phyloP scores from a whole-genome alignment of 2,797 vertebrate species.

The Acipenser ruthenus region DNA sequence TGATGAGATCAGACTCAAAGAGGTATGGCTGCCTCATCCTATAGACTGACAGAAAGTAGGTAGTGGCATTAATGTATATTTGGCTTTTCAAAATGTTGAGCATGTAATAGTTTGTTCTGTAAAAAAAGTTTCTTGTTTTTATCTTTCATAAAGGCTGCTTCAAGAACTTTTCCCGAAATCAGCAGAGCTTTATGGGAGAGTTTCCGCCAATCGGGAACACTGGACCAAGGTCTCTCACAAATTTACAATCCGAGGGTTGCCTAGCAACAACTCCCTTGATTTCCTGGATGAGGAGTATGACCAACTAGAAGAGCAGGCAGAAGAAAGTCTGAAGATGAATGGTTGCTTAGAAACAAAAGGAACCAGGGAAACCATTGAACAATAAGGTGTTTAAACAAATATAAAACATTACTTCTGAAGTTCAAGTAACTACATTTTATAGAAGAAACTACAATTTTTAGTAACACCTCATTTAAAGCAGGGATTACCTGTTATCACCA shows the following conservation, averaged over 20 bases:
- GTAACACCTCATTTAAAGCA: too few relatives aligned
- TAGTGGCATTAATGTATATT: too few relatives aligned
- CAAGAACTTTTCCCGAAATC: constrained; percentile 84
- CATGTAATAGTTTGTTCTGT: too few relatives aligned
- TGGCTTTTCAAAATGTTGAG: too few relatives aligned
- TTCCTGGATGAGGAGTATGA: constrained; percentile 91
- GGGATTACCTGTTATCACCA: too few relatives aligned
- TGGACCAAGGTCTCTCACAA: constrained; percentile 96
- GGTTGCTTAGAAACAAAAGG: constrained; percentile 60
- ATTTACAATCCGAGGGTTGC: constrained; percentile 90
- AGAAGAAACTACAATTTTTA: too few relatives aligned
- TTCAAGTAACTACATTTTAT: too few relatives aligned
- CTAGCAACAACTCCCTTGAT: constrained; percentile 95
- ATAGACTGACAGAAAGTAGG: too few relatives aligned
- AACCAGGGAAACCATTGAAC: constrained; percentile 43
- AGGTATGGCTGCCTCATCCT: too few relatives aligned
- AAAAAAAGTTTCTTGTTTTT: too few relatives aligned
- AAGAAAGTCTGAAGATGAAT: constrained; percentile 49
- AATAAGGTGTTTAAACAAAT: constrained; percentile 5
- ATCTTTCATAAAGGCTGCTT: constrained; percentile 62
- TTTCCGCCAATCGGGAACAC: constrained; percentile 87
- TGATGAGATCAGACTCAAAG: too few relatives aligned
- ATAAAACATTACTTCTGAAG: too few relatives aligned
- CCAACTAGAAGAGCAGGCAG: constrained; percentile 65
- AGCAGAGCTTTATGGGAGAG: constrained; percentile 77